A percentile compares a stretch with the other conserved stretches of the same genome.
phyloP scores from a whole-genome alignment of 2,888 invertebrate species.

The Ennomos fuscantarius region DNA sequence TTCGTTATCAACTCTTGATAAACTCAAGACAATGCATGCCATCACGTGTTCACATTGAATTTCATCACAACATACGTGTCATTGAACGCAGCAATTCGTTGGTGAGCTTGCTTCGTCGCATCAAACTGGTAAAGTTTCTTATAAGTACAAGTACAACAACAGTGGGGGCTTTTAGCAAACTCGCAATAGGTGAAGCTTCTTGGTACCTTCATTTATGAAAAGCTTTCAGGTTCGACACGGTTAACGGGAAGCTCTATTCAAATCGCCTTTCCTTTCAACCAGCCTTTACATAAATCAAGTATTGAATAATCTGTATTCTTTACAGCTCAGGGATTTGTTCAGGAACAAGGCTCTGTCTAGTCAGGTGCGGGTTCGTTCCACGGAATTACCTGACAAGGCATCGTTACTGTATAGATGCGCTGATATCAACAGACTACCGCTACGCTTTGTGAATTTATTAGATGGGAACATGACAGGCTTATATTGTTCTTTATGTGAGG shows the following conservation, averaged over 20 bases:
- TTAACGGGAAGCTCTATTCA: conserved; percentile 75
- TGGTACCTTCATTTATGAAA: conserved; percentile 75
- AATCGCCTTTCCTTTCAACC: conserved; percentile 70
- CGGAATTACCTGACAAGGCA: conserved; percentile 33
- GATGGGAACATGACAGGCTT: conserved; percentile 39
- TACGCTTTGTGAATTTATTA: conserved; percentile 38
- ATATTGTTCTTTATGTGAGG: conserved; percentile 24
- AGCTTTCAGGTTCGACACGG: conserved; percentile 77
- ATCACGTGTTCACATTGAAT: no score
- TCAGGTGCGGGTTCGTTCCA: conserved; percentile 26
- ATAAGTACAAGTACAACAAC: conserved; percentile 49
- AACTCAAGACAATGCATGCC: no score
- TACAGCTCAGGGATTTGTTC: conserved; percentile 52
- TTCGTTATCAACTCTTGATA: no score
- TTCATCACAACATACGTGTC: conserved; percentile 40
- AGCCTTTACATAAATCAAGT: conserved; percentile 73
- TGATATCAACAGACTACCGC: conserved; percentile 34
- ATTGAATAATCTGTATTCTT: conserved; percentile 71
- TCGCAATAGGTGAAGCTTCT: conserved; percentile 64
- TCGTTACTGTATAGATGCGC: conserved; percentile 37
- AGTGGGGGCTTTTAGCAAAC: conserved; percentile 68
- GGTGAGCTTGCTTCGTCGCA: conserved; percentile 50
- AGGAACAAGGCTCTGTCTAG: conserved; percentile 33
- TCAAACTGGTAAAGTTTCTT: conserved; percentile 67
- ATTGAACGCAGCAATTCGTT: conserved; percentile 42